Conservation (phyloP, 2,888 invertebrate species). For the Lasioglossum morio region DNA sequence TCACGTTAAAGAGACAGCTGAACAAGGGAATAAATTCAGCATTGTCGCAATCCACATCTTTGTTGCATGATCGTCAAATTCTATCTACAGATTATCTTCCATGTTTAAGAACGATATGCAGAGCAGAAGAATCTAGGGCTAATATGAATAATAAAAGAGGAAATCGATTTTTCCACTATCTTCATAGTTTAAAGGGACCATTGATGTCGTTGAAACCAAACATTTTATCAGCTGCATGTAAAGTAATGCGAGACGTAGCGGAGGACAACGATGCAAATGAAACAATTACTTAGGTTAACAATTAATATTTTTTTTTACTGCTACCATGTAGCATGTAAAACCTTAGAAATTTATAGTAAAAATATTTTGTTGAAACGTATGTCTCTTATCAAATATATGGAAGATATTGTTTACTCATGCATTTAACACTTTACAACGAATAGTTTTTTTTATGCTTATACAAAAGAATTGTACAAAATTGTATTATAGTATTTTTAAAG, state of each 20-base stretch:
- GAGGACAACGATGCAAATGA: slow-evolving; percentile 15
- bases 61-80: slow-evolving; percentile 86
- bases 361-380: slow-evolving; percentile 25
- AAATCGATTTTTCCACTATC: slow-evolving; percentile 92
- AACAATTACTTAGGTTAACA: neutral
- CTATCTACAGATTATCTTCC: slow-evolving; percentile 90
- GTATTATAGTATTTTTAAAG: slow-evolving; percentile 31
- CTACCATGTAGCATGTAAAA: slow-evolving; percentile 13
- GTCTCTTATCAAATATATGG: neutral
- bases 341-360: slow-evolving; percentile 15
- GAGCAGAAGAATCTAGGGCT: slow-evolving; percentile 88
- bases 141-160: slow-evolving; percentile 88
- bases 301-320: neutral
- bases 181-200: slow-evolving; percentile 86
- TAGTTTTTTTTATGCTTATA: neutral
- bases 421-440: neutral
- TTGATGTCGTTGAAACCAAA: slow-evolving; percentile 69
- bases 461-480: slow-evolving; percentile 24
- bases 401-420: neutral
- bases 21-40: slow-evolving; percentile 76
- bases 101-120: slow-evolving; percentile 88
- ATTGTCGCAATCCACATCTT: slow-evolving; percentile 86
- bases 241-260: slow-evolving; percentile 74
- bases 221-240: slow-evolving; percentile 79
- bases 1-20: slow-evolving; percentile 70